A percentile compares a stretch with the other conserved stretches of the same genome.
phyloP scores from a whole-genome alignment of 1,140 invertebrate genomes.

The Sitophilus oryzae region DNA sequence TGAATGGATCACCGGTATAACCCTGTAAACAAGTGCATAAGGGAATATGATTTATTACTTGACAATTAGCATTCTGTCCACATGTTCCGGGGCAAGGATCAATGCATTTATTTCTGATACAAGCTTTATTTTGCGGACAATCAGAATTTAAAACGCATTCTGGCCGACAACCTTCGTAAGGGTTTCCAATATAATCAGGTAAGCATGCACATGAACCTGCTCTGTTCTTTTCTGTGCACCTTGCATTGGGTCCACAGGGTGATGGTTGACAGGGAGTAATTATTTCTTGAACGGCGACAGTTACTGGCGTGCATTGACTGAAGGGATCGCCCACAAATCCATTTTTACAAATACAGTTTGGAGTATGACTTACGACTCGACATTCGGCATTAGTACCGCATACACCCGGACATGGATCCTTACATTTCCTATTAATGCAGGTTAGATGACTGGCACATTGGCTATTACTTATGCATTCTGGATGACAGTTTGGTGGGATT shows the following conservation, averaged over 20 bases:
- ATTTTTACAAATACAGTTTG: slow-evolving; percentile 61
- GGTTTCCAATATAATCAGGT: slow-evolving; percentile 64
- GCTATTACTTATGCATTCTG: slow-evolving; percentile 59
- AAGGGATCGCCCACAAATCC: slow-evolving; percentile 70
- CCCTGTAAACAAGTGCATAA: slow-evolving; percentile 52
- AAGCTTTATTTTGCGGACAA: slow-evolving; percentile 55
- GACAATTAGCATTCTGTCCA: slow-evolving; percentile 56
- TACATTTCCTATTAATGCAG: slow-evolving; percentile 59
- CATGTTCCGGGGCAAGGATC: slow-evolving; percentile 64
- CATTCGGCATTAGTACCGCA: slow-evolving; percentile 69
- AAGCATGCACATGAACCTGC: slow-evolving; percentile 63
- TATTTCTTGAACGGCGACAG: slow-evolving; percentile 20
- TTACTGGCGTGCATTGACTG: slow-evolving; percentile 47
- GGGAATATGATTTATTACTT: slow-evolving; percentile 53
- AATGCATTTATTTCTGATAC: slow-evolving; percentile 56
- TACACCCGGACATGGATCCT: slow-evolving; percentile 68
- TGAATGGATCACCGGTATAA: slow-evolving; percentile 58
- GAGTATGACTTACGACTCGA: slow-evolving; percentile 66
- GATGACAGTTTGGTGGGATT: slow-evolving; percentile 62
- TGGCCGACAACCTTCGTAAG: slow-evolving; percentile 61
- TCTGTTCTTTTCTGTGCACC: slow-evolving; percentile 56
- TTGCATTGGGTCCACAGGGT: slow-evolving; percentile 63
- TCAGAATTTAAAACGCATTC: slow-evolving; percentile 60
- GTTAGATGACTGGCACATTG: slow-evolving; percentile 57
- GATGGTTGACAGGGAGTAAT: slow-evolving; percentile 55